A percentile compares a stretch with the other conserved stretches of the same genome.
Evolutionary conservation across 2,113 vertebrate genomes (phyloP).

Genomic region (Emydocephalus ijimae): DNA sequence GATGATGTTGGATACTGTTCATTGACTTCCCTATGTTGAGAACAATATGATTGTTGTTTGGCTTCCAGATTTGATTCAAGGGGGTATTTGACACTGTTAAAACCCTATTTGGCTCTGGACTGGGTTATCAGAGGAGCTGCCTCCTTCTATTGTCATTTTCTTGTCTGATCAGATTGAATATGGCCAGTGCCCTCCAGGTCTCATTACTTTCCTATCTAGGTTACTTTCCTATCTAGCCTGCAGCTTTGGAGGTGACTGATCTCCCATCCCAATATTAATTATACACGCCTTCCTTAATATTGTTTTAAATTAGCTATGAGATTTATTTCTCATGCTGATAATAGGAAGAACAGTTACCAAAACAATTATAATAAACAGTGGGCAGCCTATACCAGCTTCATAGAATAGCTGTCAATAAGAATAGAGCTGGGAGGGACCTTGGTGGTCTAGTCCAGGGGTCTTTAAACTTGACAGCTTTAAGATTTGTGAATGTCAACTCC

Average conservation of each 20-base stretch:
- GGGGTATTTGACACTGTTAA: background rate
- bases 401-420: background rate
- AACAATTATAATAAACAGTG: background rate
- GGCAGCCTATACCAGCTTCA: background rate
- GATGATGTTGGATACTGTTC: background rate
- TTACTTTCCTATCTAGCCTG: background rate
- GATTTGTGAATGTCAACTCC: too few species aligned
- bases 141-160: background rate
- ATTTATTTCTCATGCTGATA: background rate
- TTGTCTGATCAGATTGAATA: background rate
- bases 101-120: background rate
- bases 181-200: background rate
- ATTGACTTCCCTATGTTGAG: background rate
- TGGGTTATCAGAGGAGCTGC: background rate
- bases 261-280: background rate
- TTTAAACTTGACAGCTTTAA: too few species aligned
- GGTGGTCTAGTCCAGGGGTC: background rate
- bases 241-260: background rate
- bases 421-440: background rate
- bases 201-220: background rate
- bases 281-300: background rate
- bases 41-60: background rate
- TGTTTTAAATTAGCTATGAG: background rate
- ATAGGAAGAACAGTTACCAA: background rate
- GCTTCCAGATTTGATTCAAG: background rate